phyloP scores from a whole-genome alignment of 1,140 invertebrate genomes.

The Stegodyphus dumicola region DNA sequence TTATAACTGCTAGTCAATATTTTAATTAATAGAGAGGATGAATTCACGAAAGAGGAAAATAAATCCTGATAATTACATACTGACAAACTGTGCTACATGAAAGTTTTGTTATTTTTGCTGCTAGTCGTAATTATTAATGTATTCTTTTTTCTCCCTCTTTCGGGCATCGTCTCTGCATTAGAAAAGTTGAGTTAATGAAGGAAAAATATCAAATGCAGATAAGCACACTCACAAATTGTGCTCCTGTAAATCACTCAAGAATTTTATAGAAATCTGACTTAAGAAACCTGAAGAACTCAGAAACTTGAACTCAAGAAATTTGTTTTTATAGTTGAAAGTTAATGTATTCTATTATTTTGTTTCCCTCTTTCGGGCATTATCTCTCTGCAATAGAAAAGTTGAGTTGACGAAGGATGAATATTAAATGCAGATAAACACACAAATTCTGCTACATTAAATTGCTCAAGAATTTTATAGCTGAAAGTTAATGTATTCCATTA shows the following conservation, averaged over 20 bases:
- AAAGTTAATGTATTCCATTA: no score
- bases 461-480: no score
- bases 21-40: no score
- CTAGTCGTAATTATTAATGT: not conserved
- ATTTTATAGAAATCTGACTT: no score
- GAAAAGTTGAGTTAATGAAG: not conserved
- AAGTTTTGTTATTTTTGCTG: conserved; percentile 7
- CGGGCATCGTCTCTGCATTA: not conserved
- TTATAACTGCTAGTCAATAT: not conserved
- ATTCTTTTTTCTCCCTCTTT: not conserved
- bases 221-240: no score
- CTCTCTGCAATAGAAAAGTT: not conserved
- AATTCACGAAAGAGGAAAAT: not conserved
- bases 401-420: not conserved
- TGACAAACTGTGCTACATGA: not conserved
- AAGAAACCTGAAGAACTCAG: no score
- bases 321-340: no score
- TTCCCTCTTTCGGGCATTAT: not conserved
- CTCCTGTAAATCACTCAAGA: no score
- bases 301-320: no score
- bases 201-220: not conserved
- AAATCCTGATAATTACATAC: no score
- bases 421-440: not conserved
- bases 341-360: not conserved
- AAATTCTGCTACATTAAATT: no score